Base-by-base conservation (phyloP, 2,888 invertebrate genomes). In the Stictocephala bisonia region DNA sequence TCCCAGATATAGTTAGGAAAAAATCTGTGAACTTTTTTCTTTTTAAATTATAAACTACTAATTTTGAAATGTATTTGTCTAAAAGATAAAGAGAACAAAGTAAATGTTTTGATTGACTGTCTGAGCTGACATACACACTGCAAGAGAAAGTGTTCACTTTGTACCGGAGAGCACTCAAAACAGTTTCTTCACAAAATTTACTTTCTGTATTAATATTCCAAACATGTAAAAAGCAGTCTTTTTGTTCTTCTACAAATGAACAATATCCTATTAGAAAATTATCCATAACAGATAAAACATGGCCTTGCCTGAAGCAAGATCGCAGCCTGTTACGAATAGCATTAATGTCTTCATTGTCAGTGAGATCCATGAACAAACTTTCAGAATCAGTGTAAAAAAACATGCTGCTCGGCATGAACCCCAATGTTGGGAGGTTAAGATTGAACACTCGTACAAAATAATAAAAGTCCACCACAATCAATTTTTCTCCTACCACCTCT, bases 351-450 rank as follows among this genome's bases (percentile, higher is more conserved):
- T 60, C 40, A 11, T 40, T 40, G 22, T 60, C 40, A 40, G 40
- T 31, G 9, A 60, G 41, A 40, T 60, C 41, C 9, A 60, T 40
- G 24, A 15, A 60, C 3, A 40, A 24, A 40, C 40, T 24, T n/a
- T 40, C 35, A 20, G 35, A 35, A 26, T 60, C 60, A 2, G 60
- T 60, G n/a, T 60, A 60, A n/a, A 60, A 60, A 40, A 60, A 60
- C 20, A 40, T 60, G 18, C 60, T 60, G 13, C 60, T 60, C 40
- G 35, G 60, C 7, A 24, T 22, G 15, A 60, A 60, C 2, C 60
- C 60, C 18, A 31, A 20, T 18, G 40, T 24, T 9, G 60, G 60
- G 20, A 60, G 41, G n/a, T 40, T 40, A 9, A 60, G 60, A 13
- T 60, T 35, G 26, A 60, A 60, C 1, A 60, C 60, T 40, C 40